Conservation (phyloP, 2,113 vertebrate genomes). For the Coptodon rendalli region DNA sequence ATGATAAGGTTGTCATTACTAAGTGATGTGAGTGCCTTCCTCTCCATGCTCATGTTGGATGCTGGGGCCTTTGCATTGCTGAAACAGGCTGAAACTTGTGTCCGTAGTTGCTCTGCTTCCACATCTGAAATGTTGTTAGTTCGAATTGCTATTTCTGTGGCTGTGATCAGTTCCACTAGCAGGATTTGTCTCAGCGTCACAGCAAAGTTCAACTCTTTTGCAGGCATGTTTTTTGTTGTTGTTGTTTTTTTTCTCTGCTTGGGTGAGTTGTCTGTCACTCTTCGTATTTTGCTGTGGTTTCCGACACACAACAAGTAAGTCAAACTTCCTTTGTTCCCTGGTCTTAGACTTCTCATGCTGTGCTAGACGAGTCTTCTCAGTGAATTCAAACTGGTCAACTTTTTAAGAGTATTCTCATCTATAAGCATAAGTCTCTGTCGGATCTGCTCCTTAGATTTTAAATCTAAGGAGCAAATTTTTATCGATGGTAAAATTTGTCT, state of each 20-base stretch:
- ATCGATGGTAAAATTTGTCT: background rate
- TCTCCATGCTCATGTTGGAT: background rate
- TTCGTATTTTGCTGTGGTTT: background rate
- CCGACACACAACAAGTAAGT: background rate
- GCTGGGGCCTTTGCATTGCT: background rate
- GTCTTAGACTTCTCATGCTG: background rate
- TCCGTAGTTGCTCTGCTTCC: background rate
- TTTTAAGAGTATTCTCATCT: background rate
- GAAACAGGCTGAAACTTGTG: background rate
- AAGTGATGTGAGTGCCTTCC: background rate
- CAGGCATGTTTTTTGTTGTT: background rate
- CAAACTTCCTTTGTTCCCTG: background rate
- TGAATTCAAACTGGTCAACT: background rate
- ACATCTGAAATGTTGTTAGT: background rate
- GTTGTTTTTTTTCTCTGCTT: background rate
- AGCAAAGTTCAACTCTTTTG: background rate
- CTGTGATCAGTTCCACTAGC: background rate
- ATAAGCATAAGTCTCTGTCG: background rate
- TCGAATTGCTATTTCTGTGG: background rate
- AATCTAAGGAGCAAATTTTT: background rate
- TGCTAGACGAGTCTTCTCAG: background rate
- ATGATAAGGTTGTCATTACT: background rate
- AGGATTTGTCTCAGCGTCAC: background rate
- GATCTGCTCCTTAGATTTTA: background rate
- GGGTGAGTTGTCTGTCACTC: background rate